Conservation (phyloP, 2,797 vertebrate species). For the Ara ararauna region DNA sequence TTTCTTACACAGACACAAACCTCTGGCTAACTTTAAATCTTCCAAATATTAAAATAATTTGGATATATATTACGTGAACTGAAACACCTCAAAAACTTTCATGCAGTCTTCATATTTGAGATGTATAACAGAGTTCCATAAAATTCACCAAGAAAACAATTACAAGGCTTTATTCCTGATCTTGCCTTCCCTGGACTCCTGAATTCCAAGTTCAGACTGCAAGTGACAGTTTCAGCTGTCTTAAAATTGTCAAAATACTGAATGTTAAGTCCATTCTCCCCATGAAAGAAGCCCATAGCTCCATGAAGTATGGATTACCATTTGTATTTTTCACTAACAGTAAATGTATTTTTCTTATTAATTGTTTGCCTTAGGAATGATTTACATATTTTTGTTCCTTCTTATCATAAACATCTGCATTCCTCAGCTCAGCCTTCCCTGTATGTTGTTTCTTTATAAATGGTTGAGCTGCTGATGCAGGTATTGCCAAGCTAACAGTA, state of each 20-base stretch:
- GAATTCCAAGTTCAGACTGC: constrained; percentile 81
- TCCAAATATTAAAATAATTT: constrained; percentile 80
- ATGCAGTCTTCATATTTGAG: constrained; percentile 79
- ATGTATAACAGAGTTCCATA: constrained; percentile 81
- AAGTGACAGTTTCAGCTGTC: constrained; percentile 82
- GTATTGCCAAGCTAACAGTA: constrained; percentile 90
- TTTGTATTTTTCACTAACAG: constrained; percentile 89
- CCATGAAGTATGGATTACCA: constrained; percentile 86
- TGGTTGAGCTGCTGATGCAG: constrained; percentile 91
- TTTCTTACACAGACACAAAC: constrained; percentile 82
- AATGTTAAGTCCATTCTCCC: constrained; percentile 82
- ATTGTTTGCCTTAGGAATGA: constrained; percentile 92
- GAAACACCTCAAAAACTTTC: constrained; percentile 79
- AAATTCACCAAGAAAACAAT: constrained; percentile 80
- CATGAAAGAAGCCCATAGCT: constrained; percentile 83
- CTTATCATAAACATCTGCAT: constrained; percentile 90
- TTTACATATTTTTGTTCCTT: constrained; percentile 91
- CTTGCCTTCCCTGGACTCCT: constrained; percentile 79
- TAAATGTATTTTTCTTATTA: constrained; percentile 91
- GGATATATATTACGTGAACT: constrained; percentile 78
- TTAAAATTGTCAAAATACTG: constrained; percentile 80
- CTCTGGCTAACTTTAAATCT: constrained; percentile 77
- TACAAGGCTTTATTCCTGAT: constrained; percentile 79
- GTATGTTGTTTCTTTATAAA: constrained; percentile 89
- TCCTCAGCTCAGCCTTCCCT: constrained; percentile 89